These are phyloP conservation scores for Ammospiza maritima DNA, from an alignment of 2,797 vertebrate genomes.

Conservation along the genomic window DNA sequence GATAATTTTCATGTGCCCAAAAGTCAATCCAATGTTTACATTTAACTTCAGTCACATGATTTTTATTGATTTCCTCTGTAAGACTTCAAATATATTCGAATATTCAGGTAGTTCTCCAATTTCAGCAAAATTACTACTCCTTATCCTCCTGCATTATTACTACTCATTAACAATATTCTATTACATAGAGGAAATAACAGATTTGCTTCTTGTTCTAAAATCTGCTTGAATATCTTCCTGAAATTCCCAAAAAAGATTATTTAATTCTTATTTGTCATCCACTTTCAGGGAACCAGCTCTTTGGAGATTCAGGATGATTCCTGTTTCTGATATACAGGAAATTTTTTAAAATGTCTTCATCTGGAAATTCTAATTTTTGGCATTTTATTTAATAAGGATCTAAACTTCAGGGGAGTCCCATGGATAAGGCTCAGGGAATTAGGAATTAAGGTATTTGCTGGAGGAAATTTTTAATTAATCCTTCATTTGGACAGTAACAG, in stretches of 20 bases:
- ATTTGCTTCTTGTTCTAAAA: not conserved
- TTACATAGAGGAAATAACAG: not conserved
- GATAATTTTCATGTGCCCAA: not conserved
- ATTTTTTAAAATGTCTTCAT: not conserved
- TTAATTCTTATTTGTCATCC: not conserved
- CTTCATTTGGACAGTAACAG: not conserved
- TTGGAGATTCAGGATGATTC: not conserved
- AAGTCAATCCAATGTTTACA: not conserved
- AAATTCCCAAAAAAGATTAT: not conserved
- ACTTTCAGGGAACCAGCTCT: not conserved
- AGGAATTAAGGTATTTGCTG: not conserved
- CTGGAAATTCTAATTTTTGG: not conserved
- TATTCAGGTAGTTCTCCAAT: not conserved
- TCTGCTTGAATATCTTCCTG: not conserved
- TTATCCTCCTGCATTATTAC: too few relatives aligned
- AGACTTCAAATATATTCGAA: not conserved
- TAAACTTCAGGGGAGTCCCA: not conserved
- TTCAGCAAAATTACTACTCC: not conserved
- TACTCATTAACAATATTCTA: not conserved
- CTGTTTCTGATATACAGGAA: not conserved
- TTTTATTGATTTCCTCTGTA: not conserved
- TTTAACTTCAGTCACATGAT: not conserved
- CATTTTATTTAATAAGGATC: not conserved
- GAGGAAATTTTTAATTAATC: not conserved
- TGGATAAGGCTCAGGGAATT: not conserved